phyloP scores from a whole-genome alignment of 64 coral and sea anemone genomes.

The Dendronephthya gigantea region DNA sequence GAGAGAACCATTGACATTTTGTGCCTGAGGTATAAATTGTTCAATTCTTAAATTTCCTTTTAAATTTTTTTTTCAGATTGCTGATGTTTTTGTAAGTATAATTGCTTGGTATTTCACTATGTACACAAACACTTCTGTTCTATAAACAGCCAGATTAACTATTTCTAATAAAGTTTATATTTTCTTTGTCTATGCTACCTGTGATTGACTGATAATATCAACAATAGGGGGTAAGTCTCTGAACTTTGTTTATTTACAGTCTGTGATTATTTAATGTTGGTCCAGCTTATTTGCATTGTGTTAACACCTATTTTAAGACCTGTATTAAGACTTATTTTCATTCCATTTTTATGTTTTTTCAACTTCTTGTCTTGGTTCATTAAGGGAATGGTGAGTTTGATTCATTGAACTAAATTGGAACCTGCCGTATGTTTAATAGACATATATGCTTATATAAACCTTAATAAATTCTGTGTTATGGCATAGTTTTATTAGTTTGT shows the following conservation, averaged over 20 bases:
- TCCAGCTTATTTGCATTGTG: not conserved
- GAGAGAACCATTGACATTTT: too few relatives aligned
- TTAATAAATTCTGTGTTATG: too few relatives aligned
- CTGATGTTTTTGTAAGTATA: conserved; percentile 9
- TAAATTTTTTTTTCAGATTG: not conserved
- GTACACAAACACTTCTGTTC: too few relatives aligned
- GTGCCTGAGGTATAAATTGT: too few relatives aligned
- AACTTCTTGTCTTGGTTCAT: not conserved
- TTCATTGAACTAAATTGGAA: too few relatives aligned
- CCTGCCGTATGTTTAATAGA: too few relatives aligned
- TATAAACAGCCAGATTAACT: not conserved
- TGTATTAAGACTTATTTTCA: not conserved
- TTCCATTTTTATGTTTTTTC: not conserved
- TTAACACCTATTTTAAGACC: too few relatives aligned
- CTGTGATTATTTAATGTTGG: too few relatives aligned
- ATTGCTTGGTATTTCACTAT: not conserved
- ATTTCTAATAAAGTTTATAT: not conserved
- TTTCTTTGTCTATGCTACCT: not conserved
- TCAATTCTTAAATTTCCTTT: not conserved
- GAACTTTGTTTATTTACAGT: not conserved
- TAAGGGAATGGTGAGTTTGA: not conserved
- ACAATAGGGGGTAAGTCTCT: not conserved
- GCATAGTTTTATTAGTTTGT: too few relatives aligned
- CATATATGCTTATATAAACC: too few relatives aligned
- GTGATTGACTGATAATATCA: not conserved